Conservation (phyloP, 2,888 invertebrate species). For the Macrosiphum euphorbiae region DNA sequence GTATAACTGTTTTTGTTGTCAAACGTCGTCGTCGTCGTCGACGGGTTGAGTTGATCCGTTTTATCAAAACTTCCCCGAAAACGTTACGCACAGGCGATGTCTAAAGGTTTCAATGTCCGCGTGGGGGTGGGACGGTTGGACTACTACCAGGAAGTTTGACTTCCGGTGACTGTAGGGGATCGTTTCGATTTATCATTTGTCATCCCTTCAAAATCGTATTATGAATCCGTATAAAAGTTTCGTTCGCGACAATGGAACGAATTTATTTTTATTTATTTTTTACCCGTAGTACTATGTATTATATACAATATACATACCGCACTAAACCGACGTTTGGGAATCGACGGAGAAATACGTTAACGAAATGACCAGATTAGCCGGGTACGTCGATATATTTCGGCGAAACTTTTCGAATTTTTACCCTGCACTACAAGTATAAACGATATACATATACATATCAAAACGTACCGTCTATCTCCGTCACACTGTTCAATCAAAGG, state of each 20-base stretch:
- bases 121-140: not conserved
- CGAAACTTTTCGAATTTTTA: not conserved
- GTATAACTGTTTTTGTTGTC: not conserved
- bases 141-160: conserved; percentile 21
- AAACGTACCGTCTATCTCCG: not conserved
- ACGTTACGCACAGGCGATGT: not conserved
- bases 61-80: not conserved
- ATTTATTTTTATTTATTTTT: not conserved
- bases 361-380: not conserved
- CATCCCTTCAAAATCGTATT: conserved; percentile 29
- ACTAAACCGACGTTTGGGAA: not conserved
- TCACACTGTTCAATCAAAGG: conserved; percentile 38
- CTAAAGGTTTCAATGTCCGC: not conserved
- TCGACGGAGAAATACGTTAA: not conserved
- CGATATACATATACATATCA: not conserved
- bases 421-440: no score
- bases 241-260: conserved; percentile 33
- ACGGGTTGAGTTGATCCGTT: not conserved
- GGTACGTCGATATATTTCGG: conserved; percentile 1
- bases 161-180: conserved; percentile 35
- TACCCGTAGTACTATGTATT: not conserved
- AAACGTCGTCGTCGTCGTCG: not conserved
- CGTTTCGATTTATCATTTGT: conserved; percentile 52
- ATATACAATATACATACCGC: not conserved
- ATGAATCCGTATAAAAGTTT: conserved; percentile 57